Evolutionary conservation across 2,888 invertebrate genomes (phyloP), one percentile per base, ranked within the genome.

Genomic region (Neoitamus cyanurus): DNA sequence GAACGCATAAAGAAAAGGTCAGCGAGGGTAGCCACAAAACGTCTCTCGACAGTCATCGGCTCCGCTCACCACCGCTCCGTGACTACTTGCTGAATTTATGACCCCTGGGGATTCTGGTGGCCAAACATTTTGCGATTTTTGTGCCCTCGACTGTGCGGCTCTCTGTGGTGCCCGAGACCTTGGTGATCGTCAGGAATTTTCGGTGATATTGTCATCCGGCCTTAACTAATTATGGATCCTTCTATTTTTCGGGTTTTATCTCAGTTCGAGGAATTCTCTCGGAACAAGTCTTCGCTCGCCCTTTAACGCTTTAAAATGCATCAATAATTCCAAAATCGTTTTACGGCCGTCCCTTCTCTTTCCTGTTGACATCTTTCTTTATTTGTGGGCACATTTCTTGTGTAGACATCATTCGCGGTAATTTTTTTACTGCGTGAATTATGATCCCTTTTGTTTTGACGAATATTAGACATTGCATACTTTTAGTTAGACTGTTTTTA

Each of bases 21-120:
- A 83, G 28, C 46, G 72, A 46, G 72, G 83, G 83, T 72, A 83
- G 83, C 83, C 83, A 72, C 83, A 83, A 72, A 83, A 36, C 72
- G 37, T 70, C 28, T 28, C 34, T 48, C 36, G 46, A 15, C 72
- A 72, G 42, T 83, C 72, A 83, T 20, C 72, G 70, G 34, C 15
- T 31, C 13, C 72, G 42, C 58, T 72, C 13, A 31, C 46, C 72
- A 42, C 46, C 72, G 20, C 46, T 31, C 46, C 46, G 7, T 46
- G 30, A 25, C 31, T 73, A 20, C 46, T 73, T 42, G 30, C 28
- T 48, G n/a, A 34, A 48, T 83, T 73, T 73, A 73, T 58, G 72
- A 83, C 73, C 72, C 83, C 72, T n/a, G 83, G 25, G 34, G 70
- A 68, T 70, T 42, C 58, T 20, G 37, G 83, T 72, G 69, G 69